Evolutionary conservation across 2,797 vertebrate species (phyloP).

Genomic region (Geotrypetes seraphini): DNA sequence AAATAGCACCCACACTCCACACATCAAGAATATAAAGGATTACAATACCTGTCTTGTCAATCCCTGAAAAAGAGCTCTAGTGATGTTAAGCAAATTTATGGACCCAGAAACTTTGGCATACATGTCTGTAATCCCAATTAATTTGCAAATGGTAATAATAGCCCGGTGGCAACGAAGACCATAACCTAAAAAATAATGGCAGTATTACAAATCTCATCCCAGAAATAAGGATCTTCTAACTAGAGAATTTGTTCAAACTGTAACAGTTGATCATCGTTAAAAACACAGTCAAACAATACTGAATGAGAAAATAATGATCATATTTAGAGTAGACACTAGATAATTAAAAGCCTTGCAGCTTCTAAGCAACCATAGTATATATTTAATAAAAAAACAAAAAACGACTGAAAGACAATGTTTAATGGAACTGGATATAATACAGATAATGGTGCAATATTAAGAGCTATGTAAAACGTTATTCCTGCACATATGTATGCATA

Average conservation of each 20-base stretch:
- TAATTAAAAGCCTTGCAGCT: too few species aligned
- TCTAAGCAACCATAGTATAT: too few species aligned
- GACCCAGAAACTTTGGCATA: slow-evolving; percentile 80
- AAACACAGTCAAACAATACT: not conserved
- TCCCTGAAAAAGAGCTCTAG: slow-evolving; percentile 76
- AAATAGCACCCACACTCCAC: too few species aligned
- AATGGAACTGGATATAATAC: too few species aligned
- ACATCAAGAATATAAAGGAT: not conserved
- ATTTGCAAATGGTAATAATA: slow-evolving; percentile 81
- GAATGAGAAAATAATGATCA: not conserved
- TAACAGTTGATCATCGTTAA: not conserved
- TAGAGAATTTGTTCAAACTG: not conserved
- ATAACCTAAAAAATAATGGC: slow-evolving; percentile 54
- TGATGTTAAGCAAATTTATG: slow-evolving; percentile 77
- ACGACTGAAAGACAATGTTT: too few species aligned
- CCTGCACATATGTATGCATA: too few species aligned
- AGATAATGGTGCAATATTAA: too few species aligned
- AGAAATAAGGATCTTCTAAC: not conserved
- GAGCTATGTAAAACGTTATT: too few species aligned
- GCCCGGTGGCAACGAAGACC: slow-evolving; percentile 87
- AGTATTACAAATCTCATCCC: not conserved
- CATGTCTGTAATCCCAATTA: slow-evolving; percentile 87
- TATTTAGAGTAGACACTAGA: too few species aligned
- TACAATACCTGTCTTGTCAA: slow-evolving; percentile 72
- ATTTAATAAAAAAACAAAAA: not conserved